Percentiles rank a stretch among this genome's conserved stretches.
phyloP scores from a whole-genome alignment of 1,140 invertebrate species.

The Euura lappo region DNA sequence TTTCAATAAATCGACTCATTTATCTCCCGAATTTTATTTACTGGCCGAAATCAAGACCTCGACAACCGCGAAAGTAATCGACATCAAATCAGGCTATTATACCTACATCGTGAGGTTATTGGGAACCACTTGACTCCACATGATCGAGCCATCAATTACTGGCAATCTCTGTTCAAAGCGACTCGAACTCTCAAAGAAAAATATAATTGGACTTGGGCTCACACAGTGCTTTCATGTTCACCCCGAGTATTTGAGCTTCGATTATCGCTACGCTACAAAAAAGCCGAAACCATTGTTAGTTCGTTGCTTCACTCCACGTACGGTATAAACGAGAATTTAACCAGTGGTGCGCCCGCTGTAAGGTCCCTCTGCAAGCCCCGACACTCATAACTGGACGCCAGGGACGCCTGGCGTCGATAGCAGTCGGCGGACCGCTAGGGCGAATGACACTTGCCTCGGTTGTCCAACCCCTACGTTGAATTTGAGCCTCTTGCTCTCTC shows the following conservation, averaged over 20 bases:
- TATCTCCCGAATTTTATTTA: not conserved
- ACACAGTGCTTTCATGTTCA: not conserved
- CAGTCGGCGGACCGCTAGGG: conserved; percentile 27
- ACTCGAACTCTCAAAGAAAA: not conserved
- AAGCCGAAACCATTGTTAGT: not conserved
- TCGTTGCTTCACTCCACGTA: not conserved
- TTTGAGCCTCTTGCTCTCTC: conserved; percentile 46
- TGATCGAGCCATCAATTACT: not conserved
- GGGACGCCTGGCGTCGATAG: conserved; percentile 18
- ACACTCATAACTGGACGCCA: conserved; percentile 30
- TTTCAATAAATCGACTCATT: not conserved
- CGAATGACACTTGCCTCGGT: conserved; percentile 44
- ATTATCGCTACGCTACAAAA: not conserved
- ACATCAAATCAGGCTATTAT: not conserved
- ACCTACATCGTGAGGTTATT: not conserved
- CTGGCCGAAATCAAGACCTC: not conserved
- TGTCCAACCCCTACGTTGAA: conserved; percentile 14
- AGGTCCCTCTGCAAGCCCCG: conserved; percentile 11
- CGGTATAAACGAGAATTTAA: not conserved
- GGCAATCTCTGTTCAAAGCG: not conserved
- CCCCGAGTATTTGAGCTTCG: not conserved
- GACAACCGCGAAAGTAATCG: too few species aligned
- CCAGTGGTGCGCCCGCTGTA: not conserved
- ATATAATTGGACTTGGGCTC: not conserved
- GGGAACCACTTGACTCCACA: not conserved